Evolutionary conservation across 2,888 invertebrate species (phyloP).

Genomic region (Phlogophora meticulosa): DNA sequence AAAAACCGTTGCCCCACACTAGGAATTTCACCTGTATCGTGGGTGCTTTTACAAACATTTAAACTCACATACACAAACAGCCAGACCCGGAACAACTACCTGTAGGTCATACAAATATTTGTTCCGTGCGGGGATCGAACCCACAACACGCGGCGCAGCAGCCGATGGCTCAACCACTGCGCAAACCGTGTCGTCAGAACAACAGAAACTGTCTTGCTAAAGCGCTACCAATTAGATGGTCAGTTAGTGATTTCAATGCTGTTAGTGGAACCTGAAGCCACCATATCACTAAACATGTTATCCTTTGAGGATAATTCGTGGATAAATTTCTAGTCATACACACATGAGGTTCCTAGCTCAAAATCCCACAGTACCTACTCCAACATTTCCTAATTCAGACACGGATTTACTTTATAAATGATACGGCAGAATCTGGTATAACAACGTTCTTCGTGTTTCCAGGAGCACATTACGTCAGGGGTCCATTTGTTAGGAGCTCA

Average conservation of each 20-base stretch:
- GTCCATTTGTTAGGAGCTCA: slow-evolving; percentile 53
- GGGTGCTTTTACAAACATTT: too few relatives aligned
- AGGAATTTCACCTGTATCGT: too few relatives aligned
- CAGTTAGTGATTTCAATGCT: too few relatives aligned
- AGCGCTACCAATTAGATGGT: not conserved
- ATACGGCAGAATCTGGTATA: slow-evolving; percentile 29
- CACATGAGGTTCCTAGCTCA: slow-evolving; percentile 1
- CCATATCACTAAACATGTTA: not conserved
- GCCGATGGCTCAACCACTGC: too few relatives aligned
- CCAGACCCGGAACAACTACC: too few relatives aligned
- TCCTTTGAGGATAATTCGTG: not conserved
- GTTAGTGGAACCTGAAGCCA: not conserved
- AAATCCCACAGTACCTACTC: slow-evolving; percentile 4
- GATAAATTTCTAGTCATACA: not conserved
- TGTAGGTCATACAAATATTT: too few relatives aligned
- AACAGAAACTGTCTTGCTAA: too few relatives aligned
- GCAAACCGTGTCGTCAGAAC: too few relatives aligned
- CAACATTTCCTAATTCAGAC: slow-evolving; percentile 36
- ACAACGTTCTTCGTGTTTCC: slow-evolving; percentile 44
- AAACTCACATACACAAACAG: too few relatives aligned
- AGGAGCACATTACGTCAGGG: slow-evolving; percentile 39
- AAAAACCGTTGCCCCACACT: too few relatives aligned
- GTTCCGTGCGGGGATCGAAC: too few relatives aligned
- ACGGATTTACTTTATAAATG: slow-evolving; percentile 44
- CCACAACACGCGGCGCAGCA: too few relatives aligned